Evolutionary conservation across 2,113 vertebrate genomes (phyloP).

Genomic region (Neotoma lepida): DNA sequence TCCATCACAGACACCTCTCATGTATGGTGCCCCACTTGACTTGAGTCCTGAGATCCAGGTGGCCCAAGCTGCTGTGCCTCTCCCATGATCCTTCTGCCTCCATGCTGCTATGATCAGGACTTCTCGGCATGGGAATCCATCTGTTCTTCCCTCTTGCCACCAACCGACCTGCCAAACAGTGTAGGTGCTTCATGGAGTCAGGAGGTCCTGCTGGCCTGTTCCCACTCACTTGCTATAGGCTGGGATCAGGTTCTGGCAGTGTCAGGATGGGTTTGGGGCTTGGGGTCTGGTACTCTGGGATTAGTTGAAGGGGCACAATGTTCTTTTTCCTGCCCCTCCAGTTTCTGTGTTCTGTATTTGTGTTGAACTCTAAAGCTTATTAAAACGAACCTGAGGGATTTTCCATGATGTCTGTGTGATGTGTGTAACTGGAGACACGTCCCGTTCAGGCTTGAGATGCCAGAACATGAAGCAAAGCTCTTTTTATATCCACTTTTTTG

Average conservation of each 20-base stretch:
- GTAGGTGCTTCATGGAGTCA: not conserved
- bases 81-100: rapidly evolving
- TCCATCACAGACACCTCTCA: not conserved
- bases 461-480: not conserved
- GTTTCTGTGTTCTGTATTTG: slow-evolving; percentile 74
- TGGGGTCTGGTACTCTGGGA: not conserved
- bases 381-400: slow-evolving; percentile 74
- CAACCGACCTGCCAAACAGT: not conserved
- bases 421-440: not conserved
- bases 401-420: slow-evolving; percentile 26
- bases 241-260: not conserved
- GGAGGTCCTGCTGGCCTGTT: not conserved
- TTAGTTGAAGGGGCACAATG: not conserved
- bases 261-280: not conserved
- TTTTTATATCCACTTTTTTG: not conserved
- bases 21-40: slow-evolving; percentile 55
- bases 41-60: not conserved
- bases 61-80: slow-evolving; percentile 47
- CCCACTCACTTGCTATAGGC: not conserved
- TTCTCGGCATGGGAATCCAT: not conserved
- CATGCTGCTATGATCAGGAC: not conserved
- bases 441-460: not conserved
- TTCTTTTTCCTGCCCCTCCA: not conserved
- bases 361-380: slow-evolving; percentile 75
- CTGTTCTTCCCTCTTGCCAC: not conserved